Evolutionary conservation across 2,113 vertebrate species (phyloP).

Genomic region (Myotis lucifugus): DNA sequence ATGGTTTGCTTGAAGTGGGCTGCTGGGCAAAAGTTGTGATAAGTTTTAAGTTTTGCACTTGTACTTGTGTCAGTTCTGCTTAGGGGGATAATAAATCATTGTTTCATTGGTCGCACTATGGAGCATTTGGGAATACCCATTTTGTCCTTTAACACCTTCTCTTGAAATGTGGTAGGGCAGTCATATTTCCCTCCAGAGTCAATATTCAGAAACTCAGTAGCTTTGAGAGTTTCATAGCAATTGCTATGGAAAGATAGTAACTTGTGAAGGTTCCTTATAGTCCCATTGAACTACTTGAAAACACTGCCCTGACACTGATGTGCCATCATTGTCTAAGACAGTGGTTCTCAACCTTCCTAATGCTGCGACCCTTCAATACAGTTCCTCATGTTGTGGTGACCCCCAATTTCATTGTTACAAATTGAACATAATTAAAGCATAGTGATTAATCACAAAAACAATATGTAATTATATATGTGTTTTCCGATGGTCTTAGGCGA

Average conservation of each 20-base stretch:
- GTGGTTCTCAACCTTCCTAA: no score
- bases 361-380: no score
- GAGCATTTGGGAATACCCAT: neutral
- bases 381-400: no score
- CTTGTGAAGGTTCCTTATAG: neutral
- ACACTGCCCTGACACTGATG: neutral
- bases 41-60: neutral
- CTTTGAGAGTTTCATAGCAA: neutral
- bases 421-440: no score
- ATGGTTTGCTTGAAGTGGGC: neutral
- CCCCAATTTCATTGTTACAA: no score
- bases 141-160: neutral
- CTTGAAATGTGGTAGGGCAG: neutral
- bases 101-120: no score
- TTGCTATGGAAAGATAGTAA: neutral
- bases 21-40: neutral
- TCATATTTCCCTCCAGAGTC: neutral
- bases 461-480: no score
- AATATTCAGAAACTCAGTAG: neutral
- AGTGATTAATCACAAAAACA: no score
- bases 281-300: neutral
- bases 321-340: neutral
- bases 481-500: no score
- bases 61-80: neutral
- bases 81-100: neutral